Conservation (phyloP, 2,888 invertebrate genomes). For the Hipparchia semele region DNA sequence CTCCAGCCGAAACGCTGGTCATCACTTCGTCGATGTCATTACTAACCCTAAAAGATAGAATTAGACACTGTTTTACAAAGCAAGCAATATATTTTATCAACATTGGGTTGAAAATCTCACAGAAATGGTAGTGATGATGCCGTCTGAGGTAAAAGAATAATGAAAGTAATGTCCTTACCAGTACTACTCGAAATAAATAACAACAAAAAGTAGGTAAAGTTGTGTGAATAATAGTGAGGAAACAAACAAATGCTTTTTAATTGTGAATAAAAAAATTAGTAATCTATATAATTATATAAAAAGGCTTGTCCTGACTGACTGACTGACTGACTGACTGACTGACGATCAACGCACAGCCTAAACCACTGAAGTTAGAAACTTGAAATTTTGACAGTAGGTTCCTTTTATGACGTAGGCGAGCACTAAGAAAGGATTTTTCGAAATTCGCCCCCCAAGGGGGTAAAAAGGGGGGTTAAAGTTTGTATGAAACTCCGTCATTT, state of each 20-base stretch:
- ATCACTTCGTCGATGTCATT: constrained; percentile 46
- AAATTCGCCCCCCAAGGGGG: no score
- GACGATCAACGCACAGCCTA: no score
- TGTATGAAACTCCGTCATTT: no score
- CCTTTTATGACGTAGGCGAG: no score
- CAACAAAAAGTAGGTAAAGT: background rate
- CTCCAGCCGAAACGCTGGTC: constrained; percentile 58
- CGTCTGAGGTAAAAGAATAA: background rate
- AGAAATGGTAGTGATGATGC: background rate
- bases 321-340: no score
- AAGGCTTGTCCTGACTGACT: no score
- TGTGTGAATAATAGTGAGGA: background rate
- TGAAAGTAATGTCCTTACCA: background rate
- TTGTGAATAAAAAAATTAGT: background rate
- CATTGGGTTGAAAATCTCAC: background rate
- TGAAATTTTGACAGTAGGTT: no score
- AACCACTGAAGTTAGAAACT: no score
- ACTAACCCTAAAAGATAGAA: constrained; percentile 26
- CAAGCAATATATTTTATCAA: constrained; percentile 3
- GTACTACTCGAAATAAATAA: background rate
- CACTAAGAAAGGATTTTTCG: no score
- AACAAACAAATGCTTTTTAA: background rate
- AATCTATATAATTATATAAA: no score
- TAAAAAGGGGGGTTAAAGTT: no score
- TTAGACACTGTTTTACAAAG: constrained; percentile 15